Conservation (phyloP, 2,888 invertebrate genomes). For the Ochropleura leucogaster region DNA sequence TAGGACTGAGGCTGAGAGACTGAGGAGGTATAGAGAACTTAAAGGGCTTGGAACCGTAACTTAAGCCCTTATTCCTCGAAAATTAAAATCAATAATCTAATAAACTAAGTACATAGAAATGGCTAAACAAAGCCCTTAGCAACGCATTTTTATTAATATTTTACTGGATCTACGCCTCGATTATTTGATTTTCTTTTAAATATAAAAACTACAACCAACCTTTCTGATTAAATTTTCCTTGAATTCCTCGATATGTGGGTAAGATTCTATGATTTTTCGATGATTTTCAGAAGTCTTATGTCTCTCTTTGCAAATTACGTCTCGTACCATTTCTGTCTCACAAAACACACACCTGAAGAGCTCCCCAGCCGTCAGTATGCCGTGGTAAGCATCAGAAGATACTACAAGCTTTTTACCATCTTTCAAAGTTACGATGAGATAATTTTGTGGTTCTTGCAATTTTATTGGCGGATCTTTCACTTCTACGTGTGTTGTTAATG, state of each 20-base stretch:
- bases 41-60: no score
- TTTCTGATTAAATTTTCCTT: conserved; percentile 78
- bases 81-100: neutral
- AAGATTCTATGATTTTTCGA: conserved; percentile 65
- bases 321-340: conserved; percentile 68
- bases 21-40: neutral
- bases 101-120: neutral
- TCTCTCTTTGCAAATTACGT: conserved; percentile 69
- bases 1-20: neutral
- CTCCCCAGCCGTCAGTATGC: conserved; percentile 74
- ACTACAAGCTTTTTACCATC: conserved; percentile 77
- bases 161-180: neutral
- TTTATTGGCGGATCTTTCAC: conserved; percentile 29
- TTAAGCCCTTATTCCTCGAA: neutral
- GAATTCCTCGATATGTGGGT: conserved; percentile 76
- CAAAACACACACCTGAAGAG: conserved; percentile 79
- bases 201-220: conserved; percentile 64
- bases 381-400: conserved; percentile 78
- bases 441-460: conserved; percentile 61
- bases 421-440: conserved; percentile 77
- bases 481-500: conserved; percentile 47
- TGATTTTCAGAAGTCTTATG: conserved; percentile 75
- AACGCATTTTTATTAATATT: neutral
- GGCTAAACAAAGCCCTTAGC: neutral
- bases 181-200: neutral